These are phyloP conservation scores for Lophotriccus pileatus DNA, from an alignment of 2,797 vertebrate species.

Conservation along the genomic window DNA sequence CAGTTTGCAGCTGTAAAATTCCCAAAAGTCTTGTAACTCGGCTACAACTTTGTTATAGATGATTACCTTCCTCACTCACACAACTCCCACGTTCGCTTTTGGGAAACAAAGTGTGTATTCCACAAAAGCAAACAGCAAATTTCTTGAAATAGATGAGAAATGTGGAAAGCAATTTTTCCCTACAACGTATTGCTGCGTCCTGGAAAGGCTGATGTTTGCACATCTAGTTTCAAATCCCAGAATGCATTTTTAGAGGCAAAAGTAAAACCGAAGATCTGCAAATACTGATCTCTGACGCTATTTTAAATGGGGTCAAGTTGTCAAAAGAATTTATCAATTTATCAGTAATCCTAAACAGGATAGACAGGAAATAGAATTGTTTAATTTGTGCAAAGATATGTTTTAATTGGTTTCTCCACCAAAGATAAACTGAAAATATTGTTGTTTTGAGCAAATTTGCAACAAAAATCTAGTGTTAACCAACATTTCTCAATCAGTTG, in stretches of 20 bases:
- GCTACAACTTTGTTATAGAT: conserved; percentile 6
- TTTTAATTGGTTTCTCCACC: neutral
- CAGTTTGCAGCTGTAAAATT: conserved; percentile 46
- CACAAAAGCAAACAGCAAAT: neutral
- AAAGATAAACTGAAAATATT: neutral
- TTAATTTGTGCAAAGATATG: neutral
- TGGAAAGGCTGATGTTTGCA: neutral
- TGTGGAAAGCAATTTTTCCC: neutral
- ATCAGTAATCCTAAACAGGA: neutral
- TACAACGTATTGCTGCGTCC: fast-evolving
- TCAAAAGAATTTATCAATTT: neutral
- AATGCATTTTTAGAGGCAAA: neutral
- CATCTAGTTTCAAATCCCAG: neutral
- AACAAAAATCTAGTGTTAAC: neutral
- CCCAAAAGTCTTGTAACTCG: conserved; percentile 16
- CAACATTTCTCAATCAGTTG: neutral
- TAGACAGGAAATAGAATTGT: neutral
- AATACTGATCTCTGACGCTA: neutral
- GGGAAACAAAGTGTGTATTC: neutral
- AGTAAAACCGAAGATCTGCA: neutral
- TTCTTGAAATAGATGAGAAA: neutral
- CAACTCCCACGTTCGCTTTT: neutral
- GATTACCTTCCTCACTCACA: neutral
- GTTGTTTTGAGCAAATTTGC: neutral
- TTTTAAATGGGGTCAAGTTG: neutral